A percentile compares a stretch with the other conserved stretches of the same genome.
Evolutionary conservation across 2,113 vertebrate species (phyloP).

Genomic region (Megaceryle maxima): DNA sequence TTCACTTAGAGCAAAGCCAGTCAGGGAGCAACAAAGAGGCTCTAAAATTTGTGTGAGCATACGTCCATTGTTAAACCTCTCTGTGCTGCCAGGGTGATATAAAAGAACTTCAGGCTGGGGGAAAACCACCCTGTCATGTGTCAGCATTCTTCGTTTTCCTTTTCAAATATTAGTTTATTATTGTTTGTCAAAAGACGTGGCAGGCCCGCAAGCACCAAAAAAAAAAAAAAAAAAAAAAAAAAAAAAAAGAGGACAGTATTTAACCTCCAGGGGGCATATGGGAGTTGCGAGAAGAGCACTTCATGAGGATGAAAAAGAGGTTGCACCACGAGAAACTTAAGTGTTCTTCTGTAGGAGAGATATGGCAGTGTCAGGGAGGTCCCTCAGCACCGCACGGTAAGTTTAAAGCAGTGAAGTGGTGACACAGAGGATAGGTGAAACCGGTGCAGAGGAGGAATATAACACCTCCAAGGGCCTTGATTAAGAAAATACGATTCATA

Average conservation of each 20-base stretch:
- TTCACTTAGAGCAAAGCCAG: not conserved
- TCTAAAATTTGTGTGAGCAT: not conserved
- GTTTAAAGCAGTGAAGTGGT: not conserved
- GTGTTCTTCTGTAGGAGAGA: not conserved
- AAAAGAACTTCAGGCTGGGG: not conserved
- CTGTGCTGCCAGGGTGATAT: not conserved
- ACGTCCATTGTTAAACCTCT: not conserved
- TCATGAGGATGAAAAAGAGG: not conserved
- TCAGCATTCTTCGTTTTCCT: not conserved
- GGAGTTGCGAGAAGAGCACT: not conserved
- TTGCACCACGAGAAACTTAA: not conserved
- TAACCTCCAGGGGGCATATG: conserved; percentile 54
- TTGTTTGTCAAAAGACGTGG: too few species aligned
- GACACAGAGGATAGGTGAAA: not conserved
- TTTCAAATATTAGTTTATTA: not conserved
- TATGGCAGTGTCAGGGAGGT: not conserved
- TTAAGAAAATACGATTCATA: not conserved
- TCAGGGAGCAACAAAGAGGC: not conserved
- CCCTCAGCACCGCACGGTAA: not conserved
- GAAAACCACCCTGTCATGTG: not conserved
- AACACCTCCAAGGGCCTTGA: not conserved
- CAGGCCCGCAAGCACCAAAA: too few species aligned
- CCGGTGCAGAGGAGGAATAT: not conserved
- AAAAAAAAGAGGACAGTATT: not conserved
- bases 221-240: not conserved